A percentile compares a stretch with the other conserved stretches of the same genome.
Conservation (phyloP, 2,797 vertebrate genomes). For the Amblyraja radiata region DNA sequence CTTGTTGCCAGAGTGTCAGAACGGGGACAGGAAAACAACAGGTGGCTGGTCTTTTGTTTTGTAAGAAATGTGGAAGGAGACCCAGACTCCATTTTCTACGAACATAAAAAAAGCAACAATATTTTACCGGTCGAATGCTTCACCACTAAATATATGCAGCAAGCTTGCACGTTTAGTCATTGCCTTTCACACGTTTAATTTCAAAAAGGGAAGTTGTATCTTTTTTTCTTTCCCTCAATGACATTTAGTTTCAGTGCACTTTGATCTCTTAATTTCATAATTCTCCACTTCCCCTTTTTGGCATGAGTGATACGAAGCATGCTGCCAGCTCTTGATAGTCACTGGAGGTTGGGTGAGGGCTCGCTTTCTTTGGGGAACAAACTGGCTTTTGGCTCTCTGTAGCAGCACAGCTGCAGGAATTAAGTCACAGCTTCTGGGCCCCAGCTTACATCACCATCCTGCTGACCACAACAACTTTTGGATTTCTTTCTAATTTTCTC, state of each 20-base stretch:
- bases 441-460: neutral
- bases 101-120: neutral
- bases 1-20: neutral
- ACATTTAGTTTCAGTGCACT: neutral
- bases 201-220: neutral
- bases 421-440: neutral
- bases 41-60: neutral
- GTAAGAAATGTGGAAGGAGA: neutral
- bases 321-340: neutral
- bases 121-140: neutral
- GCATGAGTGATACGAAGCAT: neutral
- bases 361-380: no score
- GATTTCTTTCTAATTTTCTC: neutral
- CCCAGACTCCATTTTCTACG: no score
- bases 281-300: conserved; percentile 3
- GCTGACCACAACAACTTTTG: neutral
- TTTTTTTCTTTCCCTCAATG: neutral
- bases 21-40: neutral
- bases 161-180: neutral
- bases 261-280: neutral
- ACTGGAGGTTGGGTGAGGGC: neutral
- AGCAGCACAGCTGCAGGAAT: neutral
- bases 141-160: neutral
- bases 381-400: neutral
- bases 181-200: neutral